A percentile compares a stretch with the other conserved stretches of the same genome.
phyloP scores from a whole-genome alignment of 2,888 invertebrate species.

The Chymomyza procnemis region DNA sequence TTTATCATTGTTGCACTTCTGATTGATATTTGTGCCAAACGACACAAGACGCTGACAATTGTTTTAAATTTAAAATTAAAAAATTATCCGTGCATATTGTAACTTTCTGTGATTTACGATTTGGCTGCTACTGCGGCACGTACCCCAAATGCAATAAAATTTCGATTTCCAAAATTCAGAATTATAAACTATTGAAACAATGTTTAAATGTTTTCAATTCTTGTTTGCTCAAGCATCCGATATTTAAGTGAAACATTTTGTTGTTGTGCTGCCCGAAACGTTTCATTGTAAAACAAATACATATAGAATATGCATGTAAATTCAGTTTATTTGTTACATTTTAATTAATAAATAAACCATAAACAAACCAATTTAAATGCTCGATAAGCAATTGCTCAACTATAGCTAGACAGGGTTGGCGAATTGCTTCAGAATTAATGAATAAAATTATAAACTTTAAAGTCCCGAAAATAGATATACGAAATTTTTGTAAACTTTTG shows the following conservation, averaged over 20 bases:
- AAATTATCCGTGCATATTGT: not conserved
- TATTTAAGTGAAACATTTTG: not conserved
- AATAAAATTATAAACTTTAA: no score
- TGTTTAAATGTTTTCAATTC: not conserved
- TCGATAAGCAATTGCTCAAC: not conserved
- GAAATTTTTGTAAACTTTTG: no score
- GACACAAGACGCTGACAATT: conserved; percentile 51
- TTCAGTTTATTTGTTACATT: not conserved
- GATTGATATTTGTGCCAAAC: conserved; percentile 53
- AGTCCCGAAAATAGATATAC: no score
- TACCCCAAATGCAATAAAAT: not conserved
- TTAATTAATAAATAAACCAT: conserved; percentile 24
- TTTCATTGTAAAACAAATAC: not conserved
- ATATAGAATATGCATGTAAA: not conserved
- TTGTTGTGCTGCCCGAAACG: not conserved
- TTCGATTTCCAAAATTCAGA: not conserved
- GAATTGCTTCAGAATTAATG: no score
- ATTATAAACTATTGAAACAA: no score
- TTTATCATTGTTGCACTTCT: conserved; percentile 15
- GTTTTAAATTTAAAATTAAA: conserved; percentile 43
- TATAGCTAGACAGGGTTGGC: not conserved
- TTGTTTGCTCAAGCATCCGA: not conserved
- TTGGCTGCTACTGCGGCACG: not conserved
- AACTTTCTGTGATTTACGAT: not conserved
- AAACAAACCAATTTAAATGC: conserved; percentile 55